Evolutionary conservation across 2,797 vertebrate species (phyloP).

Genomic region (Menidia menidia): DNA sequence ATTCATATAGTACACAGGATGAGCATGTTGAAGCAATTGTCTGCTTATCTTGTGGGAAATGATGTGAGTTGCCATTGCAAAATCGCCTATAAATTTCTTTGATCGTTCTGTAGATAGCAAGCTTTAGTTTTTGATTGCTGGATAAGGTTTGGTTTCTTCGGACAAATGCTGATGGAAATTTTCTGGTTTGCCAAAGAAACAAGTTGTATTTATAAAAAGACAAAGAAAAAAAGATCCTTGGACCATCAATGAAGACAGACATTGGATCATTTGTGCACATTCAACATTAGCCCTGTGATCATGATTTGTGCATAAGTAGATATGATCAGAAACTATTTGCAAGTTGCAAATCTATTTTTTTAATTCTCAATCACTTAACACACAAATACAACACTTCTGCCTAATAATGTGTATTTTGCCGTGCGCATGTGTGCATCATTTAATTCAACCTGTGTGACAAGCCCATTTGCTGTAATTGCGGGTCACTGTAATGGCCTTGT

Average conservation of each 20-base stretch:
- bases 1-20: background rate
- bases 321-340: too few species aligned
- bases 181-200: background rate
- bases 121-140: background rate
- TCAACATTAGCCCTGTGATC: too few species aligned
- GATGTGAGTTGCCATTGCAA: constrained; percentile 4
- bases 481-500: constrained; percentile 66
- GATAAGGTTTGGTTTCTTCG: background rate
- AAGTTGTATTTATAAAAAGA: background rate
- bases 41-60: constrained; percentile 18
- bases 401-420: constrained; percentile 19
- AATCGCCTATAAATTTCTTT: background rate
- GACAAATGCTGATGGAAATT: background rate
- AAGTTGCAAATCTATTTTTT: constrained; percentile 1
- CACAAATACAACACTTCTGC: constrained; percentile 7
- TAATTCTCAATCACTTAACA: background rate
- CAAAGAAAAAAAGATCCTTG: background rate
- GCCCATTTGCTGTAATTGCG: constrained; percentile 59
- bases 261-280: too few species aligned
- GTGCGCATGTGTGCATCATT: constrained; percentile 31
- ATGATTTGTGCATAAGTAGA: too few species aligned
- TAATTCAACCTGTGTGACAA: constrained; percentile 42
- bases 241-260: background rate
- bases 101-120: background rate
- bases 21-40: background rate